phyloP scores from a whole-genome alignment of 2,888 invertebrate species.

The Anthrax anthrax region DNA sequence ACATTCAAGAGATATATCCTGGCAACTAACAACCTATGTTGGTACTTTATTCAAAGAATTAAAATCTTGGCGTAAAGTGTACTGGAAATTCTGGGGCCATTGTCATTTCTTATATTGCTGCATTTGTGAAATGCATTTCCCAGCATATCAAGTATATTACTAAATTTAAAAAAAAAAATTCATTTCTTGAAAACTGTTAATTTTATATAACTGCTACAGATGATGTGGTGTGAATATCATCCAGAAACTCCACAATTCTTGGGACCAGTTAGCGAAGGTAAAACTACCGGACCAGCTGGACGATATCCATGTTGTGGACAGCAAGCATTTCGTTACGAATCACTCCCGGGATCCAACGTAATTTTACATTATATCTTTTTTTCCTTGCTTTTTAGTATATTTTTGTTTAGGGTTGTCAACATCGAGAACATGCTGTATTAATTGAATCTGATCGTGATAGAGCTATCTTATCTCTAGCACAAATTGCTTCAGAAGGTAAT shows the following conservation, averaged over 20 bases:
- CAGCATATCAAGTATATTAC: slow-evolving; percentile 46
- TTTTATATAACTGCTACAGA: slow-evolving; percentile 33
- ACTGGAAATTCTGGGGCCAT: slow-evolving; percentile 88
- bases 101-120: slow-evolving; percentile 76
- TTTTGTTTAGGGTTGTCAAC: slow-evolving; percentile 50
- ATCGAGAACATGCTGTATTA: slow-evolving; percentile 53
- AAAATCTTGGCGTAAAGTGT: slow-evolving; percentile 79
- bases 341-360: slow-evolving; percentile 31
- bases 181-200: slow-evolving; percentile 2
- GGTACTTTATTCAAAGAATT: slow-evolving; percentile 59
- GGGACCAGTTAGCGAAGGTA: slow-evolving; percentile 43
- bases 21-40: slow-evolving; percentile 73
- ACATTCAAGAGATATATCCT: slow-evolving; percentile 57
- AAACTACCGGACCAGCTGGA: slow-evolving; percentile 54
- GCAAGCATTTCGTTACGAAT: slow-evolving; percentile 48
- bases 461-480: slow-evolving; percentile 39
- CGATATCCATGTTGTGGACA: slow-evolving; percentile 80
- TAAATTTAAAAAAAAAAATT: too few relatives aligned
- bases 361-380: not conserved
- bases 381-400: not conserved
- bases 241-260: slow-evolving; percentile 62
- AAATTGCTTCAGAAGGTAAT: slow-evolving; percentile 28
- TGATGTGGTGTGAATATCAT: slow-evolving; percentile 72
- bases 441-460: slow-evolving; percentile 51
- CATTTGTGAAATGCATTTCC: slow-evolving; percentile 62